A percentile compares a stretch with the other conserved stretches of the same genome.
Conservation (phyloP, 2,113 vertebrate genomes). For the Saguinus imperator region DNA sequence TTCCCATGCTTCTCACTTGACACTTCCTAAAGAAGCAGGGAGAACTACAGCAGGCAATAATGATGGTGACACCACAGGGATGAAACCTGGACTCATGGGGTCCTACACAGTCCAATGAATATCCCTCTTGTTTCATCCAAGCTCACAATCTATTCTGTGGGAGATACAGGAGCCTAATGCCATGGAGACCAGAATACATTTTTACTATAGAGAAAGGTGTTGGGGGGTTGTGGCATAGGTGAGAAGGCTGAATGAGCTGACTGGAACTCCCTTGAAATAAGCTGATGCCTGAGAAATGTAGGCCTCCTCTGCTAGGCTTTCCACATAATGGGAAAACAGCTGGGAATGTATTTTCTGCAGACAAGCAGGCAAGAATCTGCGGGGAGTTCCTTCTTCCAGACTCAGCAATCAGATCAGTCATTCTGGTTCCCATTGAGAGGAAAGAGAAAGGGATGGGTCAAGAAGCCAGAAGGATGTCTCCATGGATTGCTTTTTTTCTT, state of each 20-base stretch:
- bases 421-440: neutral
- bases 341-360: neutral
- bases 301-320: neutral
- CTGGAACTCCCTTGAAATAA: neutral
- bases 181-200: neutral
- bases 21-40: neutral
- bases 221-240: fast-evolving
- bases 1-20: neutral
- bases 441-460: neutral
- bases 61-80: neutral
- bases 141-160: neutral
- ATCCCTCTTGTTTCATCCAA: neutral
- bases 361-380: neutral
- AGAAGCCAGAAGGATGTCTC: neutral
- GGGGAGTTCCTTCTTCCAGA: neutral
- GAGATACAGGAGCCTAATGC: neutral
- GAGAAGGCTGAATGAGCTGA: neutral
- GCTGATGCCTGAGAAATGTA: neutral
- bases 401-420: neutral
- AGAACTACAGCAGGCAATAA: neutral
- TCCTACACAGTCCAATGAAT: neutral
- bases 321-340: neutral
- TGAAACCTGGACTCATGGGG: neutral
- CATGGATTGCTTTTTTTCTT: too few relatives aligned
- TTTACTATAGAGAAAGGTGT: neutral